Base-by-base conservation (phyloP, 2,797 vertebrate genomes). In the Carapus acus region DNA sequence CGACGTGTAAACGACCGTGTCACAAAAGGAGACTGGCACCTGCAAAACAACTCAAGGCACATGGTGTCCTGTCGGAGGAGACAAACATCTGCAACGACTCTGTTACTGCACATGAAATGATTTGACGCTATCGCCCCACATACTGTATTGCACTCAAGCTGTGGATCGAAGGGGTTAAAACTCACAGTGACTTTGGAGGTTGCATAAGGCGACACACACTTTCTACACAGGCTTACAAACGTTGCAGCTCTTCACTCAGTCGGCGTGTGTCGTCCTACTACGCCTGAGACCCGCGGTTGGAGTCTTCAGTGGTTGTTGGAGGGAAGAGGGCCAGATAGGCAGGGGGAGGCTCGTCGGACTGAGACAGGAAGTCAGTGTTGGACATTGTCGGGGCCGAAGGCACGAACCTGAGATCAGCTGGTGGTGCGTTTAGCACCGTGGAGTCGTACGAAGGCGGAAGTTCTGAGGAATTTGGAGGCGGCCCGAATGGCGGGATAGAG, bases 241-340 rank as follows among this genome's bases (percentile, higher is more conserved):
- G 6, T 29, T 41, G 24, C 14, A 17, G 17, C 2, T 13, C 18
- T 29, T 16, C 15, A 41, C 24, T 40, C 29, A 45, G 15, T 13
- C 19, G 15, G 8, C 12, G 19, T 29, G 46, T 15, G 7, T 17
- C 23, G 24, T 8, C 37, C 65, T 61, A 64, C 31, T 79, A 67
- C 29, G 42, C 39, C 58, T 58, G 38, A 6, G 56, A 19, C 43
- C 11, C 24, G 22, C 23, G 27, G 27, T 14, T n/a, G 23, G 18
- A 22, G 1, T 41, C 54, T 27, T 60, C 48, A 36, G 44, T 7
- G 23, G 20, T 2, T 18, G 66, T 36, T 3, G 75, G 49, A 0
- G 78, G 76, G 48, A 83, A 84, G 20, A 83, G 74, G 14, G 78
- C 9, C 14, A 63, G 49, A 54, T 85, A 85, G 8, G 71, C 40